These are phyloP conservation scores for Dallia pectoralis DNA, from an alignment of 2,797 vertebrate species.

Conservation along the genomic window DNA sequence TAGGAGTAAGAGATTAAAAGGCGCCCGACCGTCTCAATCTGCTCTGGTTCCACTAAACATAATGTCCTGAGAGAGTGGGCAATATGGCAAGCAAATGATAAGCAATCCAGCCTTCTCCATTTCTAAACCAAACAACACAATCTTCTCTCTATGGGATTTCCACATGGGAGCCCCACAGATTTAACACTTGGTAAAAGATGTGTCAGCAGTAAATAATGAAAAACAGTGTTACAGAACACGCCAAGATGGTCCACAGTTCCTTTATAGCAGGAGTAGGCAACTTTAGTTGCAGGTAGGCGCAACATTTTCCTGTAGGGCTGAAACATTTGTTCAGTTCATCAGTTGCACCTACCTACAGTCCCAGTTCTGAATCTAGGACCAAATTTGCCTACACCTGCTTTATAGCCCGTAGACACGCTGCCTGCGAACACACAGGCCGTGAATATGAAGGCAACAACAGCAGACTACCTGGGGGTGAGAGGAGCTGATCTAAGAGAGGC, in stretches of 20 bases:
- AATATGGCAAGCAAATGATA: background rate
- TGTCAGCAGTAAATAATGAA: background rate
- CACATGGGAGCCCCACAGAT: background rate
- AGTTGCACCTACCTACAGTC: too few relatives aligned
- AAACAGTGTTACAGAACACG: background rate
- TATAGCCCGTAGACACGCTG: background rate
- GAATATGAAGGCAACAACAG: background rate
- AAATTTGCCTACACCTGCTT: background rate
- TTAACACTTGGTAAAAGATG: background rate
- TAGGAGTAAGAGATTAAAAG: constrained; percentile 9
- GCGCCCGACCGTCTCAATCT: background rate
- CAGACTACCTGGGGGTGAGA: constrained; percentile 36
- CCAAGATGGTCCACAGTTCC: background rate
- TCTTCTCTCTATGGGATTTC: background rate
- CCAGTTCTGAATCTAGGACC: too few relatives aligned
- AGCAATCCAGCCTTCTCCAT: background rate
- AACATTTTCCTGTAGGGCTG: too few relatives aligned
- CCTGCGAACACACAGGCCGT: background rate
- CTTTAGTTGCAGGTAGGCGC: too few relatives aligned
- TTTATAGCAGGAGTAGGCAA: background rate
- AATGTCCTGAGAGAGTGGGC: background rate
- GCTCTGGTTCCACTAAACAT: background rate
- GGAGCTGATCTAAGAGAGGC: constrained; percentile 20
- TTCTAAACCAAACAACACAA: background rate
- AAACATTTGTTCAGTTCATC: too few relatives aligned